Conservation (phyloP, 2,888 invertebrate genomes). For the Erebia palarica region DNA sequence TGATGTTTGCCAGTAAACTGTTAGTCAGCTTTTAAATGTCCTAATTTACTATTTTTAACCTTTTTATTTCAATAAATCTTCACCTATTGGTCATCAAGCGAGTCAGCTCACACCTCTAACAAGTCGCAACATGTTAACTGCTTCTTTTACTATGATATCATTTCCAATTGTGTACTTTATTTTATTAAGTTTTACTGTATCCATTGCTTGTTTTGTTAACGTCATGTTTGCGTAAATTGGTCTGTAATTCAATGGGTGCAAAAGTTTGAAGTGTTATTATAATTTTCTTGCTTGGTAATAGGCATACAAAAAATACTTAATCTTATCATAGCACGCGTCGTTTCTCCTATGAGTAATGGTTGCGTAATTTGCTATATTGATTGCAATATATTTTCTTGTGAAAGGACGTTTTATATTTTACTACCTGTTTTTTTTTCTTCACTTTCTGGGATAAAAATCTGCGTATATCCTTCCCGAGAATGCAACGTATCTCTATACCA, state of each 20-base stretch:
- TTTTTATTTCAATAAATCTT: constrained; percentile 13
- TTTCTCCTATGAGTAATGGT: constrained; percentile 43
- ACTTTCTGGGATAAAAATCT: no score
- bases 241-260: constrained; percentile 2
- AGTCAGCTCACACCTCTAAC: constrained; percentile 41
- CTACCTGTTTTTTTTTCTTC: no score
- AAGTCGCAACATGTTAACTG: constrained; percentile 55
- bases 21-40: constrained; percentile 15
- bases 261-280: background rate
- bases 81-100: constrained; percentile 24
- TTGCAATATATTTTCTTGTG: constrained; percentile 29
- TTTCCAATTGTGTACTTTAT: background rate
- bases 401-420: constrained; percentile 19
- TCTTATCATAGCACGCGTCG: constrained; percentile 37
- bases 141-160: constrained; percentile 33
- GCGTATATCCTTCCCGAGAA: no score
- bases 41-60: constrained; percentile 22
- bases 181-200: constrained; percentile 5
- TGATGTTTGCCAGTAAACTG: no score
- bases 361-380: constrained; percentile 39
- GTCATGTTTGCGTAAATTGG: background rate
- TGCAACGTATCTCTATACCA: no score
- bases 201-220: constrained; percentile 29
- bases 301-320: constrained; percentile 27
- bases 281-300: background rate